A percentile compares a stretch with the other conserved stretches of the same genome.
These are phyloP conservation scores for Antheraea assamensis DNA, from an alignment of 2,888 invertebrate genomes.

Conservation along the genomic window DNA sequence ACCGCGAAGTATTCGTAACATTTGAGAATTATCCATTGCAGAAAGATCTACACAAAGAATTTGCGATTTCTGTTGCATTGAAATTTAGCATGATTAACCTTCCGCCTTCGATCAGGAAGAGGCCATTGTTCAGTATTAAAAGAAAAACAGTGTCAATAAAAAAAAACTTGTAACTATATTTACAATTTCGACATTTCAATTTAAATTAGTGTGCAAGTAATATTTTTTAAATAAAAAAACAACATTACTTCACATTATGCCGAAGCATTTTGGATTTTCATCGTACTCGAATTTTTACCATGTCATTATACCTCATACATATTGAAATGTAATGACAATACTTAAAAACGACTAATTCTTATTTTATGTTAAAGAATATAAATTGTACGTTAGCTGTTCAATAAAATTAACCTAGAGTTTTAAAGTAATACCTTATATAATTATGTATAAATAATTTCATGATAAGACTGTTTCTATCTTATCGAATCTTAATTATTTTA, in stretches of 20 bases:
- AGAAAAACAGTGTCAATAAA: too few relatives aligned
- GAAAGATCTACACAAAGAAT: too few relatives aligned
- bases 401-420: background rate
- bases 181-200: background rate
- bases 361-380: background rate
- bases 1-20: too few relatives aligned
- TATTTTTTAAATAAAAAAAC: background rate
- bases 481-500: constrained; percentile 5
- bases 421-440: background rate
- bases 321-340: background rate
- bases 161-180: too few relatives aligned
- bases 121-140: too few relatives aligned
- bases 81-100: too few relatives aligned
- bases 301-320: background rate
- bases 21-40: too few relatives aligned
- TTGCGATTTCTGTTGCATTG: too few relatives aligned
- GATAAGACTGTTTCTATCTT: background rate
- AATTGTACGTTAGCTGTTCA: background rate
- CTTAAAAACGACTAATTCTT: background rate
- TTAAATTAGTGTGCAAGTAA: background rate
- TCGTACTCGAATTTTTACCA: background rate
- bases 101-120: too few relatives aligned
- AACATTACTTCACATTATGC: background rate
- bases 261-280: background rate
- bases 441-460: background rate